Conservation (phyloP, 1,140 invertebrate genomes). For the Dryas iulia region DNA sequence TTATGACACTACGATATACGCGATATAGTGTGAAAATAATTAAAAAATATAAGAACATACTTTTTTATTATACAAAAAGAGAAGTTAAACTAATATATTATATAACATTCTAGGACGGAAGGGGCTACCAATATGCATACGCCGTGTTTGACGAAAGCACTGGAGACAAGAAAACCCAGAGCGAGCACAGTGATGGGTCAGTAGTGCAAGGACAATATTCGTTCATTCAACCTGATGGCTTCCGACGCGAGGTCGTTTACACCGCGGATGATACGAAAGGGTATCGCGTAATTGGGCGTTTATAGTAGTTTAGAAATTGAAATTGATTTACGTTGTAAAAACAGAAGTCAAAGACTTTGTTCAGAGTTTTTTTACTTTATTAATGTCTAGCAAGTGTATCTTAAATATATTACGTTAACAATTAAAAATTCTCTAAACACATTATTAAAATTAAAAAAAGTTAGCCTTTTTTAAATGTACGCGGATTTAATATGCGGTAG, state of each 20-base stretch:
- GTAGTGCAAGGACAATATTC: constrained; percentile 82
- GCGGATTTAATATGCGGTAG: too few relatives aligned
- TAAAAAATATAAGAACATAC: too few relatives aligned
- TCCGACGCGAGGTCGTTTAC: constrained; percentile 85
- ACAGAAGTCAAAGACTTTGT: not conserved
- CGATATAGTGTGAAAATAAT: too few relatives aligned
- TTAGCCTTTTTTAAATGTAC: too few relatives aligned
- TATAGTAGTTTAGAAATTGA: not conserved
- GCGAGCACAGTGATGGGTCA: constrained; percentile 82
- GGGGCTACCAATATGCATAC: constrained; percentile 68
- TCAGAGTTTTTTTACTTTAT: not conserved
- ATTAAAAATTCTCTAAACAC: too few relatives aligned
- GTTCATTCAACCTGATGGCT: constrained; percentile 84
- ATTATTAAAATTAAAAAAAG: too few relatives aligned
- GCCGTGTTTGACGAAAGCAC: constrained; percentile 80
- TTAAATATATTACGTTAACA: too few relatives aligned
- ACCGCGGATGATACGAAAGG: constrained; percentile 86
- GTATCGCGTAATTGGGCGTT: constrained; percentile 44
- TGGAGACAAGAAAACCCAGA: constrained; percentile 83
- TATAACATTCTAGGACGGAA: not conserved
- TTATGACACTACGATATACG: too few relatives aligned
- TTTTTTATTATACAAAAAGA: too few relatives aligned
- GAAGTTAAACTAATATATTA: too few relatives aligned
- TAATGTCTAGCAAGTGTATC: too few relatives aligned
- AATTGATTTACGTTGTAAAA: not conserved